These are phyloP conservation scores for Eupristina koningsbergeri DNA, from an alignment of 1,140 invertebrate genomes.

Conservation along the genomic window DNA sequence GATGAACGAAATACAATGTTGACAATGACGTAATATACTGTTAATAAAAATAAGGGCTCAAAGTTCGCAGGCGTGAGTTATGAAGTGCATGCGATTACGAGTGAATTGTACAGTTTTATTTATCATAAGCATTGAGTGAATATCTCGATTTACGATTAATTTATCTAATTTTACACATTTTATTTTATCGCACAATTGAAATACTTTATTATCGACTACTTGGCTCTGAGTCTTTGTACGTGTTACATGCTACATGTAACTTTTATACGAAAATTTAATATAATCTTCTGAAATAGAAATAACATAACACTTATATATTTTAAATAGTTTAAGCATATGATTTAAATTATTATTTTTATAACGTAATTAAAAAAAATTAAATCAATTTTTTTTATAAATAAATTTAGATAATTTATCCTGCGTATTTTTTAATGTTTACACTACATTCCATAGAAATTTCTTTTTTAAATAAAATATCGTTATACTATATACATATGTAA, in stretches of 20 bases:
- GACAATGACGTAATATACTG: neutral
- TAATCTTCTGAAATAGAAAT: neutral
- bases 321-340: too few relatives aligned
- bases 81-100: neutral
- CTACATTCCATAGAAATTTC: too few relatives aligned
- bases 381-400: too few relatives aligned
- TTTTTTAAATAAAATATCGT: neutral
- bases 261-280: neutral
- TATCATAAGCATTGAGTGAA: neutral
- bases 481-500: neutral
- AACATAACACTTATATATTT: neutral
- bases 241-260: neutral
- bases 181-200: slow-evolving; percentile 37
- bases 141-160: neutral
- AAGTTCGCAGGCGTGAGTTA: neutral
- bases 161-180: slow-evolving; percentile 2
- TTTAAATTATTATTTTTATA: too few relatives aligned
- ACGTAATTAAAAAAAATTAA: too few relatives aligned
- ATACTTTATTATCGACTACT: slow-evolving; percentile 4
- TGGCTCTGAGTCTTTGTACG: neutral
- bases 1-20: neutral
- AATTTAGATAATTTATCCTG: too few relatives aligned
- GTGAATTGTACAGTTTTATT: slow-evolving; percentile 47
- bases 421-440: too few relatives aligned
- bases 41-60: slow-evolving; percentile 21